A percentile compares a stretch with the other conserved stretches of the same genome.
These are phyloP conservation scores for Bombus affinis DNA, from an alignment of 1,140 invertebrate genomes.

Conservation along the genomic window DNA sequence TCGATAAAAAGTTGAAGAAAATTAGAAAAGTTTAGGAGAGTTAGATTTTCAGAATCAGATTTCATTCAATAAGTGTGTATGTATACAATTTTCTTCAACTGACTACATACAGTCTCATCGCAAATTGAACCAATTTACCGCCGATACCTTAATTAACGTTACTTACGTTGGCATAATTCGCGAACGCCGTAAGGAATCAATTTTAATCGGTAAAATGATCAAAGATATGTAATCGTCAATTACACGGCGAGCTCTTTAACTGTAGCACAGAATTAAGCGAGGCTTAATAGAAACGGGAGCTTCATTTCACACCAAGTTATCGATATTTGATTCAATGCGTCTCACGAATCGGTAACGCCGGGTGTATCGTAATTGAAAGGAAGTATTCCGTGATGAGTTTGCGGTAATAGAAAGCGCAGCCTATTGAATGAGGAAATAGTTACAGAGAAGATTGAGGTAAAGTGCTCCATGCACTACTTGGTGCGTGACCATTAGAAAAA, in stretches of 20 bases:
- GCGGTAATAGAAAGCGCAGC: constrained; percentile 9
- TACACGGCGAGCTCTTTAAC: constrained; percentile 5
- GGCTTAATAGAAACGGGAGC: not conserved
- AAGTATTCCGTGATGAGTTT: constrained; percentile 21
- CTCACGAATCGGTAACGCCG: not conserved
- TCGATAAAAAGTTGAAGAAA: too few species aligned
- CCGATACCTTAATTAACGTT: not conserved
- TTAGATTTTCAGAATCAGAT: too few species aligned
- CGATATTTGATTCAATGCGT: constrained; percentile 21
- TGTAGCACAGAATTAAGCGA: too few species aligned
- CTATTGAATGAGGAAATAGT: constrained; percentile 8
- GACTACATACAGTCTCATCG: too few species aligned
- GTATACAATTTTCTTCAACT: too few species aligned
- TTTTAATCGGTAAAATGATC: not conserved
- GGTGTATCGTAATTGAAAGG: constrained; percentile 16
- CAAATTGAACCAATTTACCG: too few species aligned
- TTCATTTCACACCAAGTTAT: constrained; percentile 32
- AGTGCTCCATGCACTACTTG: not conserved
- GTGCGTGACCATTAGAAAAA: constrained; percentile 23
- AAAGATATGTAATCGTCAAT: not conserved
- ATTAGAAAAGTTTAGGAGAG: too few species aligned
- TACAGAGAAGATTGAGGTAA: not conserved
- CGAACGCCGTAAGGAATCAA: not conserved
- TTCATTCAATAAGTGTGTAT: too few species aligned
- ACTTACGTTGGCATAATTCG: not conserved